These are phyloP conservation scores for Kryphioiulus occultus DNA, from an alignment of 2,888 invertebrate species.

Conservation along the genomic window DNA sequence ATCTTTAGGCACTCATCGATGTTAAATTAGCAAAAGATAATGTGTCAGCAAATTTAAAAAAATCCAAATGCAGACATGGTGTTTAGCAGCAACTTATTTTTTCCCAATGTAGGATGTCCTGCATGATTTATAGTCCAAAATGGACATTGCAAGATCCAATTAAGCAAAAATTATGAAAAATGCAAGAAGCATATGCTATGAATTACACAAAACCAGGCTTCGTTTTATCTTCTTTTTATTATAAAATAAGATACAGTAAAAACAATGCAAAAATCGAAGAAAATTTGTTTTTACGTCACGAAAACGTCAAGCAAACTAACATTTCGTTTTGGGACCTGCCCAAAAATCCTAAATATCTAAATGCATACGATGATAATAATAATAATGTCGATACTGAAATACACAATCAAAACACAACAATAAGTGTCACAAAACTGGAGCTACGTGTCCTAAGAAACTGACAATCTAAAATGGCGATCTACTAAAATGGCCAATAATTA, in stretches of 20 bases:
- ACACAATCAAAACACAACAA: neutral
- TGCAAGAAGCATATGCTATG: too few relatives aligned
- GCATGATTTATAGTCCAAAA: too few relatives aligned
- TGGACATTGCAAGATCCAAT: too few relatives aligned
- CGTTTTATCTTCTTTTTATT: neutral
- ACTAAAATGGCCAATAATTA: neutral
- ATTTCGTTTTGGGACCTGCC: constrained; percentile 18
- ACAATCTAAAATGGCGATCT: neutral
- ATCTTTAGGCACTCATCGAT: too few relatives aligned
- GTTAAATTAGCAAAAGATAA: too few relatives aligned
- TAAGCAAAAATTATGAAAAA: too few relatives aligned
- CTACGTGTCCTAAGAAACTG: neutral
- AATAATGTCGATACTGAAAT: neutral
- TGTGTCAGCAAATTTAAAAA: too few relatives aligned
- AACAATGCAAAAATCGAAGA: constrained; percentile 1
- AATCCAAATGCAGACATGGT: too few relatives aligned
- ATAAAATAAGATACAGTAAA: neutral
- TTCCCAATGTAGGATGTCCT: too few relatives aligned
- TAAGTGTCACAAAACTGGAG: neutral
- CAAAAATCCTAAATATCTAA: constrained; percentile 16
- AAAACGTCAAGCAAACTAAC: neutral
- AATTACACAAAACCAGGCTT: neutral
- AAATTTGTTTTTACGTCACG: neutral
- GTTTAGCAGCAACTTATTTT: too few relatives aligned
- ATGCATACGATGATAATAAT: neutral